Percentiles rank a stretch among this genome's conserved stretches.
phyloP scores from a whole-genome alignment of 2,797 vertebrate species.

The Vipera latastei region DNA sequence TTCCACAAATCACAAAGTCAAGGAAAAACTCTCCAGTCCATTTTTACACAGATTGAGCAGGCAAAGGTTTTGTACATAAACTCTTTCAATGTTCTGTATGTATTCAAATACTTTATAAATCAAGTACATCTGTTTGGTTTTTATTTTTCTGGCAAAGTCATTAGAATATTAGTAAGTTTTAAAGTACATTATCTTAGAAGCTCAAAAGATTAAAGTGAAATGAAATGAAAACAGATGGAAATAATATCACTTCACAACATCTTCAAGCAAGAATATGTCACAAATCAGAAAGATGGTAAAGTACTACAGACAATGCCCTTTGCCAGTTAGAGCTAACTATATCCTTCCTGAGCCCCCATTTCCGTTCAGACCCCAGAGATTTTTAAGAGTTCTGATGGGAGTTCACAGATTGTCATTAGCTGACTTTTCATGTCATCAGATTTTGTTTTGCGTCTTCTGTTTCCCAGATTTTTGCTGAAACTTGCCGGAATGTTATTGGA shows the following conservation, averaged over 20 bases:
- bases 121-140: not conserved
- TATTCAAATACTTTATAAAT: not conserved
- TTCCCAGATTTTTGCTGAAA: conserved; percentile 27
- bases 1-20: not conserved
- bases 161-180: not conserved
- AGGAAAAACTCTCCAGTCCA: not conserved
- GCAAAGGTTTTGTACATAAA: not conserved
- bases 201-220: not conserved
- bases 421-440: conserved; percentile 39
- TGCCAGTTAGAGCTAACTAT: conserved; percentile 26
- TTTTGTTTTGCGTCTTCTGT: conserved; percentile 51
- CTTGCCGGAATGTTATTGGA: not conserved
- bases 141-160: not conserved
- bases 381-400: conserved; percentile 11
- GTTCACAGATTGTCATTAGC: conserved; percentile 27
- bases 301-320: conserved; percentile 28
- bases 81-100: not conserved
- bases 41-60: not conserved
- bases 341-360: conserved; percentile 60
- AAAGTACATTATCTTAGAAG: not conserved
- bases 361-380: conserved; percentile 47
- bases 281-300: not conserved
- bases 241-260: not conserved
- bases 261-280: conserved; percentile 20
- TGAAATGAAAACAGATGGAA: conserved; percentile 46